These are phyloP conservation scores for Anadara kagoshimensis DNA, from an alignment of 1,140 invertebrate species.

Conservation along the genomic window DNA sequence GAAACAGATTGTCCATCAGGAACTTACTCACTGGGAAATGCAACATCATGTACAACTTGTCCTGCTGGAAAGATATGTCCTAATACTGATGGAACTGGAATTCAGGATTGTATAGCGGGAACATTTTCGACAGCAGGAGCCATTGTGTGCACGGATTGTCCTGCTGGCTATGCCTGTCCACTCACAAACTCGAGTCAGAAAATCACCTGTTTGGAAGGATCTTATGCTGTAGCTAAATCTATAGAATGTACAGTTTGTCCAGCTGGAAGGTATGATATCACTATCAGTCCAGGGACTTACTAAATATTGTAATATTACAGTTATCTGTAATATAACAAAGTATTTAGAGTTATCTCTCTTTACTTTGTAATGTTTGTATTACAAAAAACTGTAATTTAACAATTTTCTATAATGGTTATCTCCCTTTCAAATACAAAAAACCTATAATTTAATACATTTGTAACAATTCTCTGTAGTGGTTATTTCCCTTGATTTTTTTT, in stretches of 20 bases:
- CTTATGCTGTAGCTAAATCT: slow-evolving; percentile 53
- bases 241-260: slow-evolving; percentile 57
- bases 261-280: slow-evolving; percentile 45
- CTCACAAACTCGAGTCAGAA: slow-evolving; percentile 31
- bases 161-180: slow-evolving; percentile 55
- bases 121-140: slow-evolving; percentile 43
- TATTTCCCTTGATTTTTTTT: too few relatives aligned
- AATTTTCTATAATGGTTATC: too few relatives aligned
- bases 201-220: slow-evolving; percentile 47
- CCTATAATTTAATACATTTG: too few relatives aligned
- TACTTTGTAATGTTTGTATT: too few relatives aligned
- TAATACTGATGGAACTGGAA: slow-evolving; percentile 49
- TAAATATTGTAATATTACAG: too few relatives aligned
- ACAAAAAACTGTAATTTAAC: too few relatives aligned
- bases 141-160: slow-evolving; percentile 56
- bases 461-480: too few relatives aligned
- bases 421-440: too few relatives aligned
- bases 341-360: too few relatives aligned
- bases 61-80: slow-evolving; percentile 58
- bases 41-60: slow-evolving; percentile 54
- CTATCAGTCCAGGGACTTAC: too few relatives aligned
- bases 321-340: too few relatives aligned
- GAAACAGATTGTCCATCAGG: slow-evolving; percentile 49
- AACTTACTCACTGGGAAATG: slow-evolving; percentile 51
- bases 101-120: slow-evolving; percentile 49